These are phyloP conservation scores for Bombus polaris DNA, from an alignment of 1,140 invertebrate genomes.

Conservation along the genomic window DNA sequence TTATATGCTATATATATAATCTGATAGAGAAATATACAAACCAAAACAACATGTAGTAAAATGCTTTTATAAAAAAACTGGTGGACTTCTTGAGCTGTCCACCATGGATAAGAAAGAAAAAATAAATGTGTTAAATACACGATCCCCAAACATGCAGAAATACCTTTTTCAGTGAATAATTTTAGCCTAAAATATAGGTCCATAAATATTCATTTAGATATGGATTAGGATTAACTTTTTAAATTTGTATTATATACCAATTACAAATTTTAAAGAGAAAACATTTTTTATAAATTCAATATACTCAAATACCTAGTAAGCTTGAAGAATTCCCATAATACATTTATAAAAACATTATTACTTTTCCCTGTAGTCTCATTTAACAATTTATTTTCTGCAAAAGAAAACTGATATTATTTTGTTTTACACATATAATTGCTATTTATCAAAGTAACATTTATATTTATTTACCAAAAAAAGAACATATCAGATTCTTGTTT, in stretches of 20 bases:
- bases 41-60: constrained; percentile 67
- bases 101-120: constrained; percentile 66
- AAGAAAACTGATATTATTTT: background rate
- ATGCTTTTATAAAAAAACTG: constrained; percentile 69
- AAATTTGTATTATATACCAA: background rate
- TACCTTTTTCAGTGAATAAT: constrained; percentile 69
- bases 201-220: background rate
- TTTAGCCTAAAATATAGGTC: constrained; percentile 67
- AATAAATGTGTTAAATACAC: constrained; percentile 71
- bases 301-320: constrained; percentile 67
- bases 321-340: constrained; percentile 72
- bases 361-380: constrained; percentile 31
- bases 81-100: constrained; percentile 64
- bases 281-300: background rate
- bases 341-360: constrained; percentile 65
- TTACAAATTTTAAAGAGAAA: background rate
- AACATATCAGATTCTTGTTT: constrained; percentile 56
- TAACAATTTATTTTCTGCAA: constrained; percentile 67
- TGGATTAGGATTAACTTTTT: background rate
- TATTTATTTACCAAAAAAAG: constrained; percentile 66
- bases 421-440: background rate
- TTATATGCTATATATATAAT: background rate
- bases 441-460: background rate
- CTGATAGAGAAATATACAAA: constrained; percentile 50
- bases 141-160: constrained; percentile 70